phyloP scores from a whole-genome alignment of 2,797 vertebrate genomes.

The Danio choprae region DNA sequence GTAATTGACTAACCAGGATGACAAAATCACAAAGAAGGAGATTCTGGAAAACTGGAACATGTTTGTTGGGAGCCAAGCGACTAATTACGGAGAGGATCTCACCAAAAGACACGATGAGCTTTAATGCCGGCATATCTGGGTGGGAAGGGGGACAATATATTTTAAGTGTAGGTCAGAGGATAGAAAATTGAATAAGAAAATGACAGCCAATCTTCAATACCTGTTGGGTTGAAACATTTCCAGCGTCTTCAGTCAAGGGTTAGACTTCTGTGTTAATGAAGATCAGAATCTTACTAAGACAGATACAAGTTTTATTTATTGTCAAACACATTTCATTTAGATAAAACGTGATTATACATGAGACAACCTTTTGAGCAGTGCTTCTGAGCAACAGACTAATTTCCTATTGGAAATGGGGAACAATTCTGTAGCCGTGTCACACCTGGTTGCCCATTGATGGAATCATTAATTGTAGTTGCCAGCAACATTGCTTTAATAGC shows the following conservation, averaged over 20 bases:
- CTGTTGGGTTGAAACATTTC: slow-evolving; percentile 8
- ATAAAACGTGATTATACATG: no score
- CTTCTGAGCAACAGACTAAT: no score
- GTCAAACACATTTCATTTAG: slow-evolving; percentile 31
- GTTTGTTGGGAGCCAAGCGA: slow-evolving; percentile 94
- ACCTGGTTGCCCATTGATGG: no score
- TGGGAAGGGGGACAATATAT: neutral
- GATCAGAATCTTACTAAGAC: neutral
- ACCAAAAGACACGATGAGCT: slow-evolving; percentile 90
- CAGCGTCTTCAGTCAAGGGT: slow-evolving; percentile 4
- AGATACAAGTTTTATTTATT: slow-evolving; percentile 54
- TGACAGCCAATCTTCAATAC: slow-evolving; percentile 12
- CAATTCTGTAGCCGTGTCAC: no score
- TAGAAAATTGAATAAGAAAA: slow-evolving; percentile 24
- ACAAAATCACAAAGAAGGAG: slow-evolving; percentile 88
- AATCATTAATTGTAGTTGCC: no score
- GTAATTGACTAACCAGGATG: slow-evolving; percentile 76
- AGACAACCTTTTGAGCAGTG: no score
- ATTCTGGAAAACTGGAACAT: slow-evolving; percentile 93
- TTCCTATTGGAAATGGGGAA: no score
- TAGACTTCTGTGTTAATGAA: neutral
- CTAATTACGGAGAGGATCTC: slow-evolving; percentile 93
- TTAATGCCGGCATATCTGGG: slow-evolving; percentile 67
- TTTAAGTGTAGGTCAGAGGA: neutral
- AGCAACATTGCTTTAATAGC: no score